A percentile compares a stretch with the other conserved stretches of the same genome.
These are phyloP conservation scores for Ylistrum balloti DNA, from an alignment of 1,140 invertebrate genomes.

Conservation along the genomic window DNA sequence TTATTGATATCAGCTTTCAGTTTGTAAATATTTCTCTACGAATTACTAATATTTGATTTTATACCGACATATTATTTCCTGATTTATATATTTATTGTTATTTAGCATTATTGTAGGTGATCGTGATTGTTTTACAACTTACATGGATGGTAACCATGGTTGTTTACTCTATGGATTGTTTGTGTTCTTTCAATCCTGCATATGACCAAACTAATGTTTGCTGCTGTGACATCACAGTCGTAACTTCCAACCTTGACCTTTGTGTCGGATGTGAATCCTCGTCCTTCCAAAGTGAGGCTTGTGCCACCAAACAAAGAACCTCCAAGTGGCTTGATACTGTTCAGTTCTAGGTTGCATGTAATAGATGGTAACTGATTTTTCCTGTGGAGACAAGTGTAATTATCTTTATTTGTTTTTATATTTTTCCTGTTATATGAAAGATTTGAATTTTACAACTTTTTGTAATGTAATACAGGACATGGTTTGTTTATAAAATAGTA, in stretches of 20 bases:
- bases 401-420: too few relatives aligned
- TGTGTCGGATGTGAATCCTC: constrained; percentile 70
- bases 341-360: constrained; percentile 62
- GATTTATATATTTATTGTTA: too few relatives aligned
- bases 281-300: constrained; percentile 69
- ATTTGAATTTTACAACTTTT: too few relatives aligned
- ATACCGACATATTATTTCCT: not conserved
- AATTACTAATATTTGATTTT: not conserved
- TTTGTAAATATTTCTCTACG: not conserved
- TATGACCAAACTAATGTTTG: constrained; percentile 60
- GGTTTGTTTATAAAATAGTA: too few relatives aligned
- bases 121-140: not conserved
- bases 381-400: constrained; percentile 54
- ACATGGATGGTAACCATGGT: constrained; percentile 64
- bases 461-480: too few relatives aligned
- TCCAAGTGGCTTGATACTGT: constrained; percentile 65
- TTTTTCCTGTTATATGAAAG: too few relatives aligned
- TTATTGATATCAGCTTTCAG: too few relatives aligned
- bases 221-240: constrained; percentile 66
- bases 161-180: constrained; percentile 65
- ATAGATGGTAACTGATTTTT: constrained; percentile 63
- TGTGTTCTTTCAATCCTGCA: constrained; percentile 70
- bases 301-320: constrained; percentile 78
- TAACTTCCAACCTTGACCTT: constrained; percentile 68
- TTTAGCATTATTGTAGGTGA: too few relatives aligned